These are phyloP conservation scores for Laspeyria flexula DNA, from an alignment of 2,888 invertebrate species.

Conservation along the genomic window DNA sequence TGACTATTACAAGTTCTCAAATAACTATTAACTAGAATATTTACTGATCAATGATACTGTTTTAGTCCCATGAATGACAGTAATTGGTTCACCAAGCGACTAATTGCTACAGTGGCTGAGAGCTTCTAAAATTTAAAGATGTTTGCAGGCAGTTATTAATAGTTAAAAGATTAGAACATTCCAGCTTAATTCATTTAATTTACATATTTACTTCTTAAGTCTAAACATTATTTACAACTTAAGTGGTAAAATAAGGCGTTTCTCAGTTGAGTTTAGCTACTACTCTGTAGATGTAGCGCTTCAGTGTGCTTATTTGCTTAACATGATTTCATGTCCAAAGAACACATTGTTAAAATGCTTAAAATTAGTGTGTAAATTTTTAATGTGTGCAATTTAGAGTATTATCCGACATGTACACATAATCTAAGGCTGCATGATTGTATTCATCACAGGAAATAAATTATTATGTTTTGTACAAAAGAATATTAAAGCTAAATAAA, in stretches of 20 bases:
- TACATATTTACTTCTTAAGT: constrained; percentile 17
- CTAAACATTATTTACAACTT: constrained; percentile 27
- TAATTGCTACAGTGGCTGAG: too few species aligned
- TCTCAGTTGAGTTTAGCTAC: background rate
- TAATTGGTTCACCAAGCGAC: too few species aligned
- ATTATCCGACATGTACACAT: background rate
- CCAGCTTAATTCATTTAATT: too few species aligned
- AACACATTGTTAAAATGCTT: background rate
- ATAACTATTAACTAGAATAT: too few species aligned
- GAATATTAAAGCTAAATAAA: constrained; percentile 34
- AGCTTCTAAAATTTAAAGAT: too few species aligned
- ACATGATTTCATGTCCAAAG: background rate
- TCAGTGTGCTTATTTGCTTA: background rate
- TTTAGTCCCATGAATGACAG: too few species aligned
- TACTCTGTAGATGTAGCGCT: background rate
- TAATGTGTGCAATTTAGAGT: background rate
- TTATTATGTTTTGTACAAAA: constrained; percentile 30
- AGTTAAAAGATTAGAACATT: too few species aligned
- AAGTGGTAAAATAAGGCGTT: background rate
- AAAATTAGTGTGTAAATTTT: background rate
- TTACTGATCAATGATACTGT: too few species aligned
- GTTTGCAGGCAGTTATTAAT: too few species aligned
- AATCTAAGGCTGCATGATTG: constrained; percentile 7
- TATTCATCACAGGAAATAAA: constrained; percentile 2
- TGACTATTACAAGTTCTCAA: too few species aligned